phyloP scores from a whole-genome alignment of 1,140 invertebrate species.

The Diuraphis noxia region DNA sequence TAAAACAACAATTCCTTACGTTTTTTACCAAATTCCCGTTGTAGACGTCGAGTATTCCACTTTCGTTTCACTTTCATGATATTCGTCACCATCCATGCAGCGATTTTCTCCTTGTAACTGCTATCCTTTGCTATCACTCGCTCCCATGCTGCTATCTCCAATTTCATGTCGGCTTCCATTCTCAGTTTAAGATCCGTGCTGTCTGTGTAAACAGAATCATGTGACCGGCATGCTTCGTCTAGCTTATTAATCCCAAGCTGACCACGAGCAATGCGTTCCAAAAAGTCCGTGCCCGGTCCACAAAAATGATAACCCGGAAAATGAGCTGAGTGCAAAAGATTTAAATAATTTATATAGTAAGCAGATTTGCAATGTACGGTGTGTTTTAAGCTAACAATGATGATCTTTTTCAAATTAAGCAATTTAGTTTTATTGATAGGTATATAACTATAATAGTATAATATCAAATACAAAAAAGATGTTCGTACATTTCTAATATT shows the following conservation, averaged over 20 bases:
- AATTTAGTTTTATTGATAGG: neutral
- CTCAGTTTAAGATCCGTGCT: neutral
- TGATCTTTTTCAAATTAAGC: neutral
- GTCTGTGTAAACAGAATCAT: constrained; percentile 10
- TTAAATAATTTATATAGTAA: neutral
- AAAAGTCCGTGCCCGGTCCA: constrained; percentile 35
- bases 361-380: too few relatives aligned
- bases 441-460: too few relatives aligned
- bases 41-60: neutral
- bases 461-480: too few relatives aligned
- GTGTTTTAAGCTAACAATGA: neutral
- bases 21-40: neutral
- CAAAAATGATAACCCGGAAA: constrained; percentile 44
- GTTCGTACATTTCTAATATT: neutral
- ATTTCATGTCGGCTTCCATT: constrained; percentile 8
- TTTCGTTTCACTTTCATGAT: constrained; percentile 58
- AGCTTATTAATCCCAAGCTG: constrained; percentile 25
- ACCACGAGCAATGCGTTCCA: neutral
- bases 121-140: constrained; percentile 58
- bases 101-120: constrained; percentile 58
- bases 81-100: constrained; percentile 58
- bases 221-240: constrained; percentile 24
- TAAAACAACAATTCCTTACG: neutral
- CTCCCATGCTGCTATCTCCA: constrained; percentile 25
- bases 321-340: constrained; percentile 17